phyloP scores from a whole-genome alignment of 2,113 vertebrate genomes.

The Pteruthius melanotis region DNA sequence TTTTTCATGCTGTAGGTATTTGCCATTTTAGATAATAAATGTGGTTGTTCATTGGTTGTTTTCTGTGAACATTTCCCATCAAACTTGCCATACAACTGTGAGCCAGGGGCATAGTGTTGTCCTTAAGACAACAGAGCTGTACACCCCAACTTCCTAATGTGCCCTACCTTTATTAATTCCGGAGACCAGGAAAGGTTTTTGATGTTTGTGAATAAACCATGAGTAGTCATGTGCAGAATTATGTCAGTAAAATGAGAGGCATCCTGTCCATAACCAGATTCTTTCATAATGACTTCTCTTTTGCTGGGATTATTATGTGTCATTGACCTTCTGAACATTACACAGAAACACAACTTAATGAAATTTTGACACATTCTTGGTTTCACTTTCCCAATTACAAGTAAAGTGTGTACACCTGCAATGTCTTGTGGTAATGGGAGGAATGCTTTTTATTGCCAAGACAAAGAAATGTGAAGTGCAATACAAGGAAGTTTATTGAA shows the following conservation, averaged over 20 bases:
- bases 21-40: neutral
- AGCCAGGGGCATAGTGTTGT: neutral
- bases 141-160: neutral
- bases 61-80: neutral
- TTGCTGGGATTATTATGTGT: neutral
- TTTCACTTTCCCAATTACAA: neutral
- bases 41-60: neutral
- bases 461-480: neutral
- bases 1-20: neutral
- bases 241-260: neutral
- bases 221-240: neutral
- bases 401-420: neutral
- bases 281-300: neutral
- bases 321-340: neutral
- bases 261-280: neutral
- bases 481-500: neutral
- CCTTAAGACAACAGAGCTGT: neutral
- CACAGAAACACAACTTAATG: neutral
- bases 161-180: neutral
- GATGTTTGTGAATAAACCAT: neutral
- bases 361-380: neutral
- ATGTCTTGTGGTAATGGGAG: neutral
- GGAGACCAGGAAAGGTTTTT: neutral
- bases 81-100: neutral
- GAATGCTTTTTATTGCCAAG: neutral